Percentiles rank a stretch among this genome's conserved stretches.
Evolutionary conservation across 2,113 vertebrate species (phyloP).

Genomic region (Sinocyclocheilus anshuiensis): DNA sequence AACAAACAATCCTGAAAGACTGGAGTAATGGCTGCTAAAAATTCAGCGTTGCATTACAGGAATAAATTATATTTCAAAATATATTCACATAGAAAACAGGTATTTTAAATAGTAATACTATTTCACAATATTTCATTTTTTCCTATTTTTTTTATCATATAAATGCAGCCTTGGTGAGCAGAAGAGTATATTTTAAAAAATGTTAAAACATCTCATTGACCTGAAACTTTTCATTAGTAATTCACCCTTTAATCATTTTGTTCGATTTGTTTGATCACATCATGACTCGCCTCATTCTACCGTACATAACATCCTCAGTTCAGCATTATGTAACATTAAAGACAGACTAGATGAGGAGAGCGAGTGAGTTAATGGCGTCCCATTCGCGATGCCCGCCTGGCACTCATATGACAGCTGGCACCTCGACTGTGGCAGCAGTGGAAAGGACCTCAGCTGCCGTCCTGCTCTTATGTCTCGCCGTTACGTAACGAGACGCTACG

Average conservation of each 20-base stretch:
- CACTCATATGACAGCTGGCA: background rate
- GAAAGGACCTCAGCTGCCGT: slow-evolving; percentile 11
- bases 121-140: background rate
- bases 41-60: background rate
- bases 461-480: background rate
- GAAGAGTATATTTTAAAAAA: too few species aligned
- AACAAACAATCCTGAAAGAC: too few species aligned
- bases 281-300: background rate
- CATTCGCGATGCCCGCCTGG: background rate
- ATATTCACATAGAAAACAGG: background rate
- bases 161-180: background rate
- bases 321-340: background rate
- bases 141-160: too few species aligned
- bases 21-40: background rate
- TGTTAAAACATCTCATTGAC: background rate
- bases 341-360: background rate
- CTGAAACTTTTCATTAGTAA: background rate
- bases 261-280: background rate
- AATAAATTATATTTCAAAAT: background rate
- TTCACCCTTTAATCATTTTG: background rate
- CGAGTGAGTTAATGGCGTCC: background rate
- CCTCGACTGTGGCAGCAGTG: background rate
- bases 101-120: background rate
- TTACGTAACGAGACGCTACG: background rate
- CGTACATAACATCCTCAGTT: background rate